Evolutionary conservation across 2,797 vertebrate genomes (phyloP).

Genomic region (Melanotaenia maccullochi): DNA sequence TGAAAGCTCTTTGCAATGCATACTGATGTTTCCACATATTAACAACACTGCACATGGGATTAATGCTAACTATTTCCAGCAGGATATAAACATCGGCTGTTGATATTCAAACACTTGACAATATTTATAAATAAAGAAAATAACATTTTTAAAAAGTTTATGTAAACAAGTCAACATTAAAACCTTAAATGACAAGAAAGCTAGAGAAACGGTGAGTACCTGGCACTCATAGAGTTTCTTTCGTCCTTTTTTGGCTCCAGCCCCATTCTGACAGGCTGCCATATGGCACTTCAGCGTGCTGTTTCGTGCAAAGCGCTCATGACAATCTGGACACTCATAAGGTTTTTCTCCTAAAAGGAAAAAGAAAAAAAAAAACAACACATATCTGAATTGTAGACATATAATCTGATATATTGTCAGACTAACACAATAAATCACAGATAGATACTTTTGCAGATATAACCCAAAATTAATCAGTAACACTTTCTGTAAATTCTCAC

Average conservation of each 20-base stretch:
- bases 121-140: background rate
- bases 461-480: background rate
- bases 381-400: background rate
- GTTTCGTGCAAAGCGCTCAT: slow-evolving; percentile 96
- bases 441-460: background rate
- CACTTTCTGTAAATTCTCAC: slow-evolving; percentile 75
- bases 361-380: slow-evolving; percentile 34
- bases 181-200: background rate
- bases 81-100: background rate
- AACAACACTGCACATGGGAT: background rate
- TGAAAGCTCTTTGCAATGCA: background rate
- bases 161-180: background rate
- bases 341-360: slow-evolving; percentile 93
- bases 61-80: background rate
- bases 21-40: background rate
- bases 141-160: background rate
- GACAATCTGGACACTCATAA: slow-evolving; percentile 97
- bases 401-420: background rate
- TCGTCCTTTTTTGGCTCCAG: slow-evolving; percentile 96
- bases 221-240: slow-evolving; percentile 99
- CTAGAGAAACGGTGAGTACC: slow-evolving; percentile 74
- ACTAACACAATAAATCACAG: background rate
- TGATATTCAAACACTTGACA: background rate
- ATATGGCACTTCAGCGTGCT: slow-evolving; percentile 98
- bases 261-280: slow-evolving; percentile 95